Base-by-base conservation (phyloP, 2,797 vertebrate genomes). In the Remorina albescens region DNA sequence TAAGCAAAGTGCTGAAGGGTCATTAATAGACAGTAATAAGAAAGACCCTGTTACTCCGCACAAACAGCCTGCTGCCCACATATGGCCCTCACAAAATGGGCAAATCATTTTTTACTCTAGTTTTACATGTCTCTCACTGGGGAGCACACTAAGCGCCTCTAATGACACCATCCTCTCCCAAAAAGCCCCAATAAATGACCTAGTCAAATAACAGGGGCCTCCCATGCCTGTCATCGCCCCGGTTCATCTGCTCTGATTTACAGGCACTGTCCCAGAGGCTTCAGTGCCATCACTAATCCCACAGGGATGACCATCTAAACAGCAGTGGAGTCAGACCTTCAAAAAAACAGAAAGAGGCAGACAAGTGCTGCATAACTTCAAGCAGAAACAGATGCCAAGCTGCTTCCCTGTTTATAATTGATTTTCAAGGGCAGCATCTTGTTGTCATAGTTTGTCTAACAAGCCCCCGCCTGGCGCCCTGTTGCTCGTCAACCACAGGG, bases 381-480 rank as follows among this genome's bases (percentile, higher is more conserved):
- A 94, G 83, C 78, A 93, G 88, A 93, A 94, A 94, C 93, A 95
- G 93, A 95, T 94, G 93, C 87, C 87, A 73, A 32, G 88, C 83
- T 54, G 59, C 76, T 87, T 81, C 76, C 62, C 82, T 89, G 91
- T 89, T 94, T 93, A 89, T 92, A 95, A 95, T 94, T 94, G 93
- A 95, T 95, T 94, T 94, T 94, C 92, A 94, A 94, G 92, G 94
- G 88, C 88, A 91, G 74, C 80, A 78, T 92, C 84, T 92, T 92
- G 90, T 94, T 94, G 92, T 94, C 93, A 93, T 83, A 92, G 92
- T 92, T 91, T 87, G 92, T 90, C 92, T 94, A 95, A 95, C 89
- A 74, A 95, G 92, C 77, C 73, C 54, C 77, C 41, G 90, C 70
- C 92, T 91, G 93, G 93, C 86, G 87, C 92, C 91, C 89, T 86